Base-by-base conservation (phyloP, 2,113 vertebrate genomes). In the Notothenia coriiceps region DNA sequence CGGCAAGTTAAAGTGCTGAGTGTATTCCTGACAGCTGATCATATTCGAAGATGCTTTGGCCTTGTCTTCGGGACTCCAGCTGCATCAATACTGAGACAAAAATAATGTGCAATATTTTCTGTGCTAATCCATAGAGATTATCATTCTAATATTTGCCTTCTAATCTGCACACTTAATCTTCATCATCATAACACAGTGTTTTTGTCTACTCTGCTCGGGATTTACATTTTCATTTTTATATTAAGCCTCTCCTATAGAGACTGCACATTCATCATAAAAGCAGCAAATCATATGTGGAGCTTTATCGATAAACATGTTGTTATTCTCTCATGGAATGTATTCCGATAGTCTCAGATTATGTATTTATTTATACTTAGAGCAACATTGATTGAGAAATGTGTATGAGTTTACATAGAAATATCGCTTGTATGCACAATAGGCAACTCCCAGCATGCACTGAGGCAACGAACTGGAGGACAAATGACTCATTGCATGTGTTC, bases 61-160 rank as follows among this genome's bases (percentile, higher is more conserved):
- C 25, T 12, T 33, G 63, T 44, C 35, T 51, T 57, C 25, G 59
- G 68, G 66, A 81, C 60, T 62, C 60, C 52, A 57, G 61, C 60
- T 54, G 13, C 49, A 73, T 74, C 74, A 57, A 22, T 63, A 18
- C 44, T 8, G 44, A 63, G 35, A 73, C 62, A 62, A 79, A 79
- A 66, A 74, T 43, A 13, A 66, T 79, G 1, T 68, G 1, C 35
- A 46, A 44, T 63, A 35, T 66, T 79, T 44, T 55, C 55, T 77
- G 20, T 63, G 47, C 74, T 73, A 84, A 86, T 77, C 83, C 87
- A 70, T 51, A 35, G 6, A 80, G 92, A 93, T 94, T 92, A 91
- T 86, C 17, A 11, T 67, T 87, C 52, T 69, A 71, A 72, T 89
- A 67, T 80, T 84, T 74, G 50, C 79, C 66, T 66, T 85, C 64